Conservation (phyloP, 2,113 vertebrate genomes). For the Otis tarda region DNA sequence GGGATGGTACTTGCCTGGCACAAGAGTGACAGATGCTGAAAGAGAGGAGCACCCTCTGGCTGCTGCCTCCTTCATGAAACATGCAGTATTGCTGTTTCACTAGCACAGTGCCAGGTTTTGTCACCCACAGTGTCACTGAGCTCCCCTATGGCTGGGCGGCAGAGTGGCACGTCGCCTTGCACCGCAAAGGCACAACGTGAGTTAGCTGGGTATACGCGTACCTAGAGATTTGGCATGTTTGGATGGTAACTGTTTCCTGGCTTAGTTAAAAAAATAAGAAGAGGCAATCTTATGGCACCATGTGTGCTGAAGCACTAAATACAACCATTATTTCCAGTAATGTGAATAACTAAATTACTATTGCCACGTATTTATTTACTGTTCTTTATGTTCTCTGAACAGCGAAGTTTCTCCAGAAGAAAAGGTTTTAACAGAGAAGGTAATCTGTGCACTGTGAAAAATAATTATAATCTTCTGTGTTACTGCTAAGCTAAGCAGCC, state of each 20-base stretch:
- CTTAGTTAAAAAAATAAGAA: constrained; percentile 14
- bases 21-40: not conserved
- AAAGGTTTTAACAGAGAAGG: constrained; percentile 48
- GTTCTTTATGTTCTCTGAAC: constrained; percentile 43
- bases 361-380: constrained; percentile 23
- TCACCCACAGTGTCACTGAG: not conserved
- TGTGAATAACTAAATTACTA: constrained; percentile 37
- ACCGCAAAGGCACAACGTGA: not conserved
- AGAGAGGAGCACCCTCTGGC: not conserved
- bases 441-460: constrained; percentile 50
- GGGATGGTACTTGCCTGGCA: not conserved
- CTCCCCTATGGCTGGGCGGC: not conserved
- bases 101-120: not conserved
- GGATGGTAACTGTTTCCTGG: not conserved
- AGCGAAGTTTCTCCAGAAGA: constrained; percentile 57
- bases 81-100: not conserved
- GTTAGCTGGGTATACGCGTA: not conserved
- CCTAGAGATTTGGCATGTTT: not conserved
- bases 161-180: not conserved
- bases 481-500: constrained; percentile 19
- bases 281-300: not conserved
- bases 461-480: constrained; percentile 28
- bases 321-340: constrained; percentile 23
- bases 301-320: constrained; percentile 42
- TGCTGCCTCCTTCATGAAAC: not conserved